These are phyloP conservation scores for Andrena minutula DNA, from an alignment of 2,888 invertebrate species.

Conservation along the genomic window DNA sequence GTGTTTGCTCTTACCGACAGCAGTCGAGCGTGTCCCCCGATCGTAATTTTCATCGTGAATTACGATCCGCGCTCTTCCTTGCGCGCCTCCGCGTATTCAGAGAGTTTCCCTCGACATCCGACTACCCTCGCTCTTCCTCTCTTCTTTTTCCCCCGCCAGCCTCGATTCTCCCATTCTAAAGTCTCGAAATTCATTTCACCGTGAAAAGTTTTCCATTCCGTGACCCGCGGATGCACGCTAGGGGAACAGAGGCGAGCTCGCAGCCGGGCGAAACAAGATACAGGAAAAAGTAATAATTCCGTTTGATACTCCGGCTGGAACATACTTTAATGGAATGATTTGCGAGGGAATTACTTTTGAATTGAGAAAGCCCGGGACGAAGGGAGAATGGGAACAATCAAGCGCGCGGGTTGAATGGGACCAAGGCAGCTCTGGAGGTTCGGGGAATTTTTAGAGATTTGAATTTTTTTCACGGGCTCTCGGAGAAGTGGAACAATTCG, in stretches of 20 bases:
- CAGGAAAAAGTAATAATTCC: background rate
- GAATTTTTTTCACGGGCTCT: background rate
- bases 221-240: background rate
- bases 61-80: background rate
- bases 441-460: background rate
- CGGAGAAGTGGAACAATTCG: background rate
- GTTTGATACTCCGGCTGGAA: background rate
- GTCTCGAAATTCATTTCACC: conserved; percentile 22
- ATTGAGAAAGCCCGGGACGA: background rate
- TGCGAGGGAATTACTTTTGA: conserved; percentile 1
- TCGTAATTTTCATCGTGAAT: conserved; percentile 41
- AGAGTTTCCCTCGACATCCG: background rate
- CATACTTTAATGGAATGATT: background rate
- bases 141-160: background rate
- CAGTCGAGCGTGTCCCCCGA: conserved; percentile 3
- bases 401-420: background rate
- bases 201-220: conserved; percentile 24
- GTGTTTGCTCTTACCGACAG: background rate
- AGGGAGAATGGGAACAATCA: conserved; percentile 1
- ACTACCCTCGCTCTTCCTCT: background rate
- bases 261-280: background rate
- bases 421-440: background rate
- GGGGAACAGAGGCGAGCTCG: background rate
- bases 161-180: background rate
- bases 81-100: background rate